These are phyloP conservation scores for Atopsyche davidsoni DNA, from an alignment of 1,140 invertebrate genomes.

Conservation along the genomic window DNA sequence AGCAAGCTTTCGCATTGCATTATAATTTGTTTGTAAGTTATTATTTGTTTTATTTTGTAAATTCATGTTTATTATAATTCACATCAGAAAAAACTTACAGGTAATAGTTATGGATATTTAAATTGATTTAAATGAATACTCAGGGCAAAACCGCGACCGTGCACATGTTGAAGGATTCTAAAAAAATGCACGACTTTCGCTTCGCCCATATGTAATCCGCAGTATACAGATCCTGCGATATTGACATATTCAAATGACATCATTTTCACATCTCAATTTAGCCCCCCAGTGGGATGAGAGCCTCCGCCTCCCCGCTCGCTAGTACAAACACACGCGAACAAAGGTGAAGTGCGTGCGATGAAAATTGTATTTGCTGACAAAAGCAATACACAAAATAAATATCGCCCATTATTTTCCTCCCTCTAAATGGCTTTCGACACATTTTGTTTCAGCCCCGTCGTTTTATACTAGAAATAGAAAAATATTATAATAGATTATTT, in stretches of 20 bases:
- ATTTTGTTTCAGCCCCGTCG: no score
- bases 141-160: no score
- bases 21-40: no score
- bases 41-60: no score
- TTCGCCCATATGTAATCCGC: not conserved
- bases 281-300: slow-evolving; percentile 18
- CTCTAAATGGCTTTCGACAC: slow-evolving; percentile 25
- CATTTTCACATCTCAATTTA: slow-evolving; percentile 32
- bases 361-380: slow-evolving; percentile 32
- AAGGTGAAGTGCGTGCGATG: slow-evolving; percentile 29
- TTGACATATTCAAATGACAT: slow-evolving; percentile 33
- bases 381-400: slow-evolving; percentile 32
- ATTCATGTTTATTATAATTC: no score
- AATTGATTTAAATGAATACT: no score
- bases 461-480: no score
- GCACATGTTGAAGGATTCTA: no score
- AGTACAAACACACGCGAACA: slow-evolving; percentile 28
- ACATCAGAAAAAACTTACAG: no score
- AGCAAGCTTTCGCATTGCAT: no score
- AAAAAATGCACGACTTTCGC: not conserved
- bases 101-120: no score
- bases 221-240: slow-evolving; percentile 21
- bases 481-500: no score
- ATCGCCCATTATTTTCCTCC: slow-evolving; percentile 25
- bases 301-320: slow-evolving; percentile 8